phyloP scores from a whole-genome alignment of 1,140 invertebrate genomes.

The Idris sp. region DNA sequence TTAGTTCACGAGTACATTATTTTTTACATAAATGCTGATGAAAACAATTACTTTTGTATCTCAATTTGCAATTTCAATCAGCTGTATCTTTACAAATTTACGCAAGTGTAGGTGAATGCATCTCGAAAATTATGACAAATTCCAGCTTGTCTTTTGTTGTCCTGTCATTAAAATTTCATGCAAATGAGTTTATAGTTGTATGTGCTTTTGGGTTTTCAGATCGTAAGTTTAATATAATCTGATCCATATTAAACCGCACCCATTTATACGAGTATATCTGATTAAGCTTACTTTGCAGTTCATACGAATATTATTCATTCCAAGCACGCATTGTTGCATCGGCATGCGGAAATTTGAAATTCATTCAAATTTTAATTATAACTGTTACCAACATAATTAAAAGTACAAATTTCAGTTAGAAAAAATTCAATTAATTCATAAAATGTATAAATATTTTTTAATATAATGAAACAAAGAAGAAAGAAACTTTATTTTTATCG shows the following conservation, averaged over 20 bases:
- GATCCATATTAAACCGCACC: slow-evolving; percentile 23
- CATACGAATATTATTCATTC: slow-evolving; percentile 30
- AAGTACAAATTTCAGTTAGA: too few species aligned
- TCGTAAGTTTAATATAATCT: slow-evolving; percentile 11
- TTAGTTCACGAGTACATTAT: slow-evolving; percentile 25
- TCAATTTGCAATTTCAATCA: slow-evolving; percentile 1
- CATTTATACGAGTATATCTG: slow-evolving; percentile 25
- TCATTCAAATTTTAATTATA: slow-evolving; percentile 17
- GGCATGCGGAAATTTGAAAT: slow-evolving; percentile 15
- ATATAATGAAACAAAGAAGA: slow-evolving; percentile 13
- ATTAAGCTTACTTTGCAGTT: slow-evolving; percentile 33
- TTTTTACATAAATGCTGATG: slow-evolving; percentile 30
- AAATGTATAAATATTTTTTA: too few species aligned
- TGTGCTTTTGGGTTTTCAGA: slow-evolving; percentile 24
- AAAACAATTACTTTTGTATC: slow-evolving; percentile 28
- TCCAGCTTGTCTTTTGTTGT: slow-evolving; percentile 33
- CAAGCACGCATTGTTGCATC: slow-evolving; percentile 2
- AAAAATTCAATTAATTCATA: too few species aligned
- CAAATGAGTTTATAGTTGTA: slow-evolving; percentile 60
- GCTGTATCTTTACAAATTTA: too few species aligned
- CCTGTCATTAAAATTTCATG: slow-evolving; percentile 51
- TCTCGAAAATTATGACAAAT: slow-evolving; percentile 23
- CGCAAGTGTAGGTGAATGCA: slow-evolving; percentile 9
- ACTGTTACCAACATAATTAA: too few species aligned
- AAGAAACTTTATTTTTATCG: slow-evolving; percentile 10